Base-by-base conservation (phyloP, 2,797 vertebrate genomes). In the Alfaro cultratus region DNA sequence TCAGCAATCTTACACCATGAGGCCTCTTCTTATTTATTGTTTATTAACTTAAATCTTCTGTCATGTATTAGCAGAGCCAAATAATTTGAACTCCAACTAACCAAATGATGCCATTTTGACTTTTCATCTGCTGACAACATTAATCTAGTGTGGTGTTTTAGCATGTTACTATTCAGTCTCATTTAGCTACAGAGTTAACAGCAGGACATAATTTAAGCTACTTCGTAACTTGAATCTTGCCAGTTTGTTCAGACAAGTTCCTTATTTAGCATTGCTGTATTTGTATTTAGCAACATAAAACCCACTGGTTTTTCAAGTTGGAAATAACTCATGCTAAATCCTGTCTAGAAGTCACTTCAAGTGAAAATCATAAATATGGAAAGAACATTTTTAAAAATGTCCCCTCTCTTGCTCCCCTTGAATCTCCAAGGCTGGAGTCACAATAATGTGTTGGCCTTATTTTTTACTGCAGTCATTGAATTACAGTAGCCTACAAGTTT, bases 381-480 rank as follows among this genome's bases (percentile, higher is more conserved):
- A 64, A 2, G 2, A 34, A 64, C 1, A 36, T 15, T 36, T 64
- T 62, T 34, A 36, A 23, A 70, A 70, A 70, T 70, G 67, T 70
- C 11, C 39, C 13, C 41, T 12, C 23, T 26, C 2, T 43, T n/a
- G 39, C 67, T 43, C 5, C 39, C n/a, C 23, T 43, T 43, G 39
- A 43, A 70, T 26, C 5, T 43, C 39, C n/a, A 41, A 41, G 64
- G 10, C 11, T 41, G 18, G 18, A 31, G 4, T 62, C 41, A 47
- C 12, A 47, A 7, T 60, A 51, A 47, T 73, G 7, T 67, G 26
- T 77, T 55, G 21, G 7, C 31, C 74, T 64, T 80, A 53, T 67
- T 67, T 80, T 43, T 34, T 34, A 29, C 39, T 49, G 18, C 67
- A 75, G 49, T n/a, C 7, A n/a, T 12, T 71, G 68, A 71, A n/a